Conservation (phyloP, 2,113 vertebrate species). For the Tachycineta bicolor region DNA sequence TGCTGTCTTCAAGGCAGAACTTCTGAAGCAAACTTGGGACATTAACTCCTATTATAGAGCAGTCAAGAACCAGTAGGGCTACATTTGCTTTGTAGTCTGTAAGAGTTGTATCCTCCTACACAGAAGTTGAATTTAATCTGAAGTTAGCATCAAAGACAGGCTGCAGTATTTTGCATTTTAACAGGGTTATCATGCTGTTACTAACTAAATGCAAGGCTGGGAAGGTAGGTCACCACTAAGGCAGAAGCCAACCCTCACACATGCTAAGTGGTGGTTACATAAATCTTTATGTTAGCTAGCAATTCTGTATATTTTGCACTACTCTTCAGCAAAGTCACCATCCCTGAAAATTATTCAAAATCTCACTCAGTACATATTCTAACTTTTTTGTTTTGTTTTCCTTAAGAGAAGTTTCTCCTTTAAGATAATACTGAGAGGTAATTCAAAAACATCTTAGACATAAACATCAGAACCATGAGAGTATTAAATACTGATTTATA, state of each 20-base stretch:
- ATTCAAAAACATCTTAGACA: neutral
- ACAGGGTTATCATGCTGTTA: constrained; percentile 15
- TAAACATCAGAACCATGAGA: neutral
- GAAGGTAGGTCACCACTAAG: neutral
- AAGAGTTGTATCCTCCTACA: constrained; percentile 26
- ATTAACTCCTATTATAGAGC: constrained; percentile 50
- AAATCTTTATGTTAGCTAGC: neutral
- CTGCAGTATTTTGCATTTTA: constrained; percentile 29
- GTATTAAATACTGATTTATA: neutral
- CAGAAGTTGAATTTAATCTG: constrained; percentile 26
- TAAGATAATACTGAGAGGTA: neutral
- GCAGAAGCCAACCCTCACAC: neutral
- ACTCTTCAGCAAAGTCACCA: neutral
- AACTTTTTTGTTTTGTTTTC: neutral
- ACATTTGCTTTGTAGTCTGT: constrained; percentile 46
- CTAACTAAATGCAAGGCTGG: neutral
- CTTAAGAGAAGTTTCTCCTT: neutral
- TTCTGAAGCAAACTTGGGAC: constrained; percentile 62
- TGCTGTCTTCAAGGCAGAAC: constrained; percentile 66
- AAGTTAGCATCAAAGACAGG: constrained; percentile 26
- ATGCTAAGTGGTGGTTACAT: neutral
- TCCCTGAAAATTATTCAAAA: neutral
- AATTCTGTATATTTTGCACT: neutral
- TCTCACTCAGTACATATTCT: neutral
- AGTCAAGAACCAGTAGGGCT: constrained; percentile 46